Conservation (phyloP, 2,797 vertebrate species). For the Trematomus bernacchii region DNA sequence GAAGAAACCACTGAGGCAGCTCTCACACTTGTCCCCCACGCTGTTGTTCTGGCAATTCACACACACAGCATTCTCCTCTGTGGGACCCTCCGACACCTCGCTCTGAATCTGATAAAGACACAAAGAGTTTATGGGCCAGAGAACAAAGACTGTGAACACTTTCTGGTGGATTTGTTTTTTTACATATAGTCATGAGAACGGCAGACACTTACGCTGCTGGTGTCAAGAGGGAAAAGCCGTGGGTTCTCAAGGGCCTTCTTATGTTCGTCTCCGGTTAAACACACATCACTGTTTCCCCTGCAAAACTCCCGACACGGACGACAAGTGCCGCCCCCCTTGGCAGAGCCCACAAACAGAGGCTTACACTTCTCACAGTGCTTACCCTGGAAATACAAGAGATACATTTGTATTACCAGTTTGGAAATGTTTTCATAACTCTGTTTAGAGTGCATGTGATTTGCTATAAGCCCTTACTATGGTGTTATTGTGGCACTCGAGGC, state of each 20-base stretch:
- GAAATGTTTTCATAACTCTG: neutral
- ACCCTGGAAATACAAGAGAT: constrained; percentile 78
- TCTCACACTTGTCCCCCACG: constrained; percentile 92
- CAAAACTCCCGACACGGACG: constrained; percentile 92
- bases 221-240: constrained; percentile 85
- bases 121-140: neutral
- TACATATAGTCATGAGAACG: neutral
- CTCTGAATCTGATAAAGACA: constrained; percentile 82
- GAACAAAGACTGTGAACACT: neutral
- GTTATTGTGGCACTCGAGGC: constrained; percentile 92
- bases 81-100: constrained; percentile 91
- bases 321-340: constrained; percentile 89
- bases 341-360: constrained; percentile 93
- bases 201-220: constrained; percentile 75
- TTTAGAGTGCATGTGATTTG: neutral
- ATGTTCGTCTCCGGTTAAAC: constrained; percentile 89
- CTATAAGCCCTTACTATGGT: constrained; percentile 84
- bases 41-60: constrained; percentile 95
- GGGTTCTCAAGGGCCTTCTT: constrained; percentile 86
- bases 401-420: constrained; percentile 9
- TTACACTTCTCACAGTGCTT: constrained; percentile 94
- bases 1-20: constrained; percentile 92
- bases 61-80: constrained; percentile 90
- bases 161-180: neutral
- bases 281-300: constrained; percentile 90